Evolutionary conservation across 2,113 vertebrate species (phyloP).

Genomic region (Hippocampus mohnikei): DNA sequence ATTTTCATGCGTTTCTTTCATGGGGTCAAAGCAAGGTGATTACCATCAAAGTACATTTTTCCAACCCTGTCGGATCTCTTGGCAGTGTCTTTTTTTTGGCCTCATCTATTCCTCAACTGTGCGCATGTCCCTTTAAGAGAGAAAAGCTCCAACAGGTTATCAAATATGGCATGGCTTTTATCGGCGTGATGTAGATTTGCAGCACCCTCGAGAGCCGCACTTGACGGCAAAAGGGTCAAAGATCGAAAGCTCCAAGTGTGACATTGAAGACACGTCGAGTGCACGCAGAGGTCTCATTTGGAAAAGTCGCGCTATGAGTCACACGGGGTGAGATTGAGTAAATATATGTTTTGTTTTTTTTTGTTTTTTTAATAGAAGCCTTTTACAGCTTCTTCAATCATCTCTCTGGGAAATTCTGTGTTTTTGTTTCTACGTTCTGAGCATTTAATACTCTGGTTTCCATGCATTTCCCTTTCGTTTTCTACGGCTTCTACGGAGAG

Average conservation of each 20-base stretch:
- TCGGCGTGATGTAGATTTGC: slow-evolving; percentile 64
- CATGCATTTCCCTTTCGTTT: slow-evolving; percentile 36
- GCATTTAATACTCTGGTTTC: slow-evolving; percentile 42
- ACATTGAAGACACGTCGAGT: background rate
- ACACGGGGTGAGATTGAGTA: slow-evolving; percentile 47
- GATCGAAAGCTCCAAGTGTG: background rate
- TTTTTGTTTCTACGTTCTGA: slow-evolving; percentile 24
- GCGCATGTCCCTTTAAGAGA: slow-evolving; percentile 79
- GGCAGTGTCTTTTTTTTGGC: slow-evolving; percentile 48
- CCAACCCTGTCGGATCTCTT: slow-evolving; percentile 56
- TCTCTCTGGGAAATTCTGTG: slow-evolving; percentile 36
- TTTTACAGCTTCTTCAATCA: slow-evolving; percentile 43
- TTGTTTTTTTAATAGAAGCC: slow-evolving; percentile 37
- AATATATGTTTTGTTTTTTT: slow-evolving; percentile 27
- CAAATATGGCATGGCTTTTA: slow-evolving; percentile 68
- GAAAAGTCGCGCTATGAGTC: slow-evolving; percentile 3
- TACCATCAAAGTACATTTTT: slow-evolving; percentile 34
- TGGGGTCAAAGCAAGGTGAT: background rate
- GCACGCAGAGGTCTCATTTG: background rate
- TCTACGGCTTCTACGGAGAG: slow-evolving; percentile 34
- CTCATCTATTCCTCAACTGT: slow-evolving; percentile 69
- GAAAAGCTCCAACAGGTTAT: slow-evolving; percentile 47
- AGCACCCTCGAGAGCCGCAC: slow-evolving; percentile 58
- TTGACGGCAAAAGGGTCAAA: slow-evolving; percentile 48
- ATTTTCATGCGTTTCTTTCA: slow-evolving; percentile 3